phyloP scores from a whole-genome alignment of 1,140 invertebrate species.

The Gyrodactylus salaris region DNA sequence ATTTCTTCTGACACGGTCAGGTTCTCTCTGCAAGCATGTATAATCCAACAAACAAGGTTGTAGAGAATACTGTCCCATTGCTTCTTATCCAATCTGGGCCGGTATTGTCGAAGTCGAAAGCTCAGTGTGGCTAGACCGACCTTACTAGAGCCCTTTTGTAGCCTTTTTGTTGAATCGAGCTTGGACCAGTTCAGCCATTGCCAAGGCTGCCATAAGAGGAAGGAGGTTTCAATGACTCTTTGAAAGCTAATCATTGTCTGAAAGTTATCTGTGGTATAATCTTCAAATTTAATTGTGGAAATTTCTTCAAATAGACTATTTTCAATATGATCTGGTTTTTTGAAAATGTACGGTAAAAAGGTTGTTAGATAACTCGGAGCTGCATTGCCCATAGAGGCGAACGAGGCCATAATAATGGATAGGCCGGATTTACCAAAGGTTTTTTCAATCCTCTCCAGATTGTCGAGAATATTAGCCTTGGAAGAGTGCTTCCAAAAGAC shows the following conservation, averaged over 20 bases:
- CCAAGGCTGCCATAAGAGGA: not conserved
- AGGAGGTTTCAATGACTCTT: not conserved
- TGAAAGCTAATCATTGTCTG: not conserved
- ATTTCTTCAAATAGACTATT: not conserved
- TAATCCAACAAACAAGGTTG: not conserved
- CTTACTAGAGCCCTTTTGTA: not conserved
- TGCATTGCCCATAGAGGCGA: not conserved
- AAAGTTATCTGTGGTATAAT: not conserved
- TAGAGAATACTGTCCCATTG: not conserved
- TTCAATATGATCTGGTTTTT: not conserved
- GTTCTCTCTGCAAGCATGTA: not conserved
- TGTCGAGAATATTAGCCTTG: not conserved
- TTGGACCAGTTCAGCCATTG: not conserved
- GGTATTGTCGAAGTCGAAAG: not conserved
- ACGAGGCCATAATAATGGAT: not conserved
- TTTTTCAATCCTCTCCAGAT: not conserved
- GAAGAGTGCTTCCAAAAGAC: not conserved
- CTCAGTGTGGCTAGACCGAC: not conserved
- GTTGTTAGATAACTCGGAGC: not conserved
- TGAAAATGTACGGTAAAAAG: not conserved
- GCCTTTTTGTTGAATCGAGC: not conserved
- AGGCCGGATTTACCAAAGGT: not conserved
- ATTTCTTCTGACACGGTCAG: not conserved
- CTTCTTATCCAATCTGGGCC: not conserved
- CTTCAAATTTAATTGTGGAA: not conserved